Percentiles rank a stretch among this genome's conserved stretches.
Evolutionary conservation across 2,797 vertebrate species (phyloP).

Genomic region (Pelodytes ibericus): DNA sequence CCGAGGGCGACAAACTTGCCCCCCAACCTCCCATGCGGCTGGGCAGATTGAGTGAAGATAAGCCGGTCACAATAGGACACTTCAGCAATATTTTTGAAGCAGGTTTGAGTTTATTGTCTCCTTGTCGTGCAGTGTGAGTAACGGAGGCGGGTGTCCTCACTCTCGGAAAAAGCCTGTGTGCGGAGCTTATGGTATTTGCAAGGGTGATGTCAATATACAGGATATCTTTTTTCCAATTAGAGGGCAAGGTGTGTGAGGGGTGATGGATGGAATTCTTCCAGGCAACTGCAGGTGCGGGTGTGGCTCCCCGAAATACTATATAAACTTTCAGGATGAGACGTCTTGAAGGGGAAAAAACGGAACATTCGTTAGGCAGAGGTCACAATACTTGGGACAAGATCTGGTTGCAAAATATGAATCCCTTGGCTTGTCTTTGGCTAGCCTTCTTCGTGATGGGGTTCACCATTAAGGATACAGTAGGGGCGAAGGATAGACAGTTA

Average conservation of each 20-base stretch:
- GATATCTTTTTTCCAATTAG: background rate
- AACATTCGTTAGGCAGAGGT: background rate
- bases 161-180: conserved; percentile 7
- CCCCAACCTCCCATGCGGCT: too few relatives aligned
- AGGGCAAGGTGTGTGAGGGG: background rate
- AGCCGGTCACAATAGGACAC: too few relatives aligned
- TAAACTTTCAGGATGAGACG: conserved; percentile 34
- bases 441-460: background rate
- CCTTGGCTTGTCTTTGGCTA: accelerated
- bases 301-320: conserved; percentile 45
- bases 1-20: too few relatives aligned
- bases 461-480: background rate
- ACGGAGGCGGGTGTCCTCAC: conserved; percentile 18
- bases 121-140: background rate
- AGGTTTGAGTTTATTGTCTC: too few relatives aligned
- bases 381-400: background rate
- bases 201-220: background rate
- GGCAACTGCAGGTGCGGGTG: conserved; percentile 32
- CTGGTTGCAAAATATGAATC: conserved; percentile 46
- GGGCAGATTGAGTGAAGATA: too few relatives aligned
- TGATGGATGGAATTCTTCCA: conserved; percentile 53
- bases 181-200: conserved; percentile 4
- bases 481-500: background rate
- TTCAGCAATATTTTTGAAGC: too few relatives aligned
- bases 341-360: background rate